Base-by-base conservation (phyloP, 2,113 vertebrate species). In the Morone chrysops region DNA sequence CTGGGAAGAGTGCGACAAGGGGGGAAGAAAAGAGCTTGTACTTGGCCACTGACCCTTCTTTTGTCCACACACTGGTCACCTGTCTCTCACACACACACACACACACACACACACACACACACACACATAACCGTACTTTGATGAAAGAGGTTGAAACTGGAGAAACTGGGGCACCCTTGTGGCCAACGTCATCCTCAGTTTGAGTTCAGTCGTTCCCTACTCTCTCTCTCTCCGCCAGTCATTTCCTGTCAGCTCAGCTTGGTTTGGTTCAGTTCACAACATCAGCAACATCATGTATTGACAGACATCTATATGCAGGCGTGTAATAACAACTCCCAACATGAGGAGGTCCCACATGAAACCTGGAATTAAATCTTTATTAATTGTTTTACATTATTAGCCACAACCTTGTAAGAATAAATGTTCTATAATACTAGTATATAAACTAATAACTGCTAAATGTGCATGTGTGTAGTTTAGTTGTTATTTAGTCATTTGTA, bases 11-110 rank as follows among this genome's bases (percentile, higher is more conserved):
- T 87, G 94, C 92, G 92, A 96, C 95, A 96, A 81, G 94, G 90
- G 91, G 91, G 71, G 91, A 94, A 96, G 94, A 95, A 96, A 96
- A 95, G 92, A 92, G 93, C 90, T 90, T 92, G 87, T 82, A 93
- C 94, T 96, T 93, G 89, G 87, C 86, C 88, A 86, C 91, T 96
- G 95, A 96, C 94, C 96, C 94, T 82, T 59, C 84, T 95, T 96
- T 97, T 96, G 94, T 97, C 93, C 92, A 82, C 75, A 87, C 90
- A 94, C 83, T 95, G 94, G 95, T 97, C 96, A 97, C 95, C 96
- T 97, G 95, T 95, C 95, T 51, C 53, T 20, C 57, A 76, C 57
- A 62, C 57, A 70, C 61, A 68, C 25, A 40, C 20, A 50, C 16
- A 59, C 47, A 54, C 57, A 56, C 38, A 31, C 48, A 43, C 66